phyloP scores from a whole-genome alignment of 1,140 invertebrate genomes.

The Rhyacophila brunnea region DNA sequence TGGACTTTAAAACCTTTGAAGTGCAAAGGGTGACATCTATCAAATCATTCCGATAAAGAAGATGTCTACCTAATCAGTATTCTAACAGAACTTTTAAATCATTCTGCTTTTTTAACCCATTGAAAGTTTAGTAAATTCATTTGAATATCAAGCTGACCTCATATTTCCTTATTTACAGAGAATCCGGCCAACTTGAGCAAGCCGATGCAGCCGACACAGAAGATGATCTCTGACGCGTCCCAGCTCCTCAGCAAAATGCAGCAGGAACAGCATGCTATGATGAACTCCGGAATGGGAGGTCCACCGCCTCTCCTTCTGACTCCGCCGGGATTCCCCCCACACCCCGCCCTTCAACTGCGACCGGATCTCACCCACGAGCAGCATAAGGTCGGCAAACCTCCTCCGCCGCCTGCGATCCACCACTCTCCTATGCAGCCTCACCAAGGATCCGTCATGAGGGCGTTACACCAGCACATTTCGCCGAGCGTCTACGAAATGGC shows the following conservation, averaged over 20 bases:
- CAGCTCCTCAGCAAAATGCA: slow-evolving; percentile 71
- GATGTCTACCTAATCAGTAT: no score
- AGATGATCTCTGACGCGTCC: slow-evolving; percentile 69
- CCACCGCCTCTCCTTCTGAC: slow-evolving; percentile 61
- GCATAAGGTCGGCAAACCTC: slow-evolving; percentile 57
- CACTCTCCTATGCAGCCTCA: slow-evolving; percentile 61
- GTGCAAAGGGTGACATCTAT: no score
- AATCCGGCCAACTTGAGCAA: slow-evolving; percentile 70
- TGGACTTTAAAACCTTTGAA: no score
- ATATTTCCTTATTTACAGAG: slow-evolving; percentile 53
- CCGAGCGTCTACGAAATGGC: slow-evolving; percentile 95
- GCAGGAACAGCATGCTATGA: slow-evolving; percentile 57
- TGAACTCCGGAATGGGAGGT: slow-evolving; percentile 41
- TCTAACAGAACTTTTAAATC: no score
- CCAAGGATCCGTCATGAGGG: slow-evolving; percentile 64
- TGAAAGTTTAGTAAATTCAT: not conserved
- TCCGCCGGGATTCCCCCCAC: slow-evolving; percentile 64
- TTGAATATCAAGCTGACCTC: no score
- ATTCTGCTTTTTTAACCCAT: not conserved
- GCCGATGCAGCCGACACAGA: slow-evolving; percentile 73
- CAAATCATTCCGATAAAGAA: no score
- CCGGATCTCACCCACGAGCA: slow-evolving; percentile 47
- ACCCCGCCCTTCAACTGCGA: slow-evolving; percentile 60
- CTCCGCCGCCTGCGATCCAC: slow-evolving; percentile 46
- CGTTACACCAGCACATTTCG: slow-evolving; percentile 76